Evolutionary conservation across 2,113 vertebrate species (phyloP), one percentile per base, ranked within the genome.

Genomic region (Phyllostomus hastatus): DNA sequence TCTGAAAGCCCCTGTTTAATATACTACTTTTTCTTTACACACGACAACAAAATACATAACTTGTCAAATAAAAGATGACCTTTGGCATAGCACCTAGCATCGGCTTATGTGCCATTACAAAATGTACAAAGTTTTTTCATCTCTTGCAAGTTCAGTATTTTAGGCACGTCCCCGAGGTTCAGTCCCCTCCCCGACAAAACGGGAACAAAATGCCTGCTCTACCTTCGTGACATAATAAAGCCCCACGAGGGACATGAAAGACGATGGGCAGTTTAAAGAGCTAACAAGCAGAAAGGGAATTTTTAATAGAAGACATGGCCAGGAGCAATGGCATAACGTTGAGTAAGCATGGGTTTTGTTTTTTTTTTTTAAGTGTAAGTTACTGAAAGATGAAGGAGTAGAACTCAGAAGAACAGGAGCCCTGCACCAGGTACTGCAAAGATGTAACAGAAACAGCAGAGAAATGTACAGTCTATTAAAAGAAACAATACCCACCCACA

Each of bases 401-500:
- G 70, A 88, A n/a, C 76, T 75, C 38, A 43, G 33, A 90, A 84
- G 78, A 94, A 85, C 35, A 75, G 20, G 33, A 95, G 38, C 81
- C 72, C 17, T 95, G 67, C 31, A 50, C 59, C 69, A 84, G 80
- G 75, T 46, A 72, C 52, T 82, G 82, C 5, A 1, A 79, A 70
- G 80, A 73, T 43, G 35, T 1, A 61, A 82, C 78, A 88, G 81
- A 92, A 94, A 92, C 76, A 91, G 72, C 52, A 73, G 80, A 90
- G 94, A 78, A 31, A 94, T 57, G 86, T 87, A 41, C 84, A 57
- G 75, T 43, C 88, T 96, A 90, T 94, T 92, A 83, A 92, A 95
- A 73, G 94, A 93, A 95, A 91, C 88, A 96, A 92, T 91, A 11
- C 78, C 90, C 76, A 28, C 85, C 84, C 96, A 88, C 89, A 10